phyloP scores from a whole-genome alignment of 2,888 invertebrate species.

The Zonitis immaculata region DNA sequence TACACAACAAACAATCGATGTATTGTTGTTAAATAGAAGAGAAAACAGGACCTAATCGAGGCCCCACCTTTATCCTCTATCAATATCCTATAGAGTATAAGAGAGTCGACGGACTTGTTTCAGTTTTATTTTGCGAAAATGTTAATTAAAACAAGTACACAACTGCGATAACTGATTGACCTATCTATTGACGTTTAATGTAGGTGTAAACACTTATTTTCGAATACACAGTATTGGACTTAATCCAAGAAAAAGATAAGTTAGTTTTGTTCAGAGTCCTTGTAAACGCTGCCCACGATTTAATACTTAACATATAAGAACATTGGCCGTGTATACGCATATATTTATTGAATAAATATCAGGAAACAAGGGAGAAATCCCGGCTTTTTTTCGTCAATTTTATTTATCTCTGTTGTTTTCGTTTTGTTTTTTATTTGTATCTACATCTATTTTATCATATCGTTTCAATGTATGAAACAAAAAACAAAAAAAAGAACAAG shows the following conservation, averaged over 20 bases:
- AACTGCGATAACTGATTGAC: slow-evolving; percentile 27
- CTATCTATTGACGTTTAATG: slow-evolving; percentile 22
- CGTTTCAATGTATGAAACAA: no score
- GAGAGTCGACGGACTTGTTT: slow-evolving; percentile 1
- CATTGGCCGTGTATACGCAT: slow-evolving; percentile 17
- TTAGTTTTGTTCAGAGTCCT: slow-evolving; percentile 8
- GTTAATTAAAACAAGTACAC: slow-evolving; percentile 27
- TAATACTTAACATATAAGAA: slow-evolving; percentile 3
- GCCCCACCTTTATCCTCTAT: background rate
- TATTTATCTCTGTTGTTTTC: no score
- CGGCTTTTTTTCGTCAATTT: no score
- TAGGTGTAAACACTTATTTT: slow-evolving; percentile 26
- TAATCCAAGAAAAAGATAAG: slow-evolving; percentile 21
- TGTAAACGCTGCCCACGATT: slow-evolving; percentile 16
- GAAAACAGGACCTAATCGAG: background rate
- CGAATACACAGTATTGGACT: slow-evolving; percentile 21
- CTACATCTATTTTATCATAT: no score
- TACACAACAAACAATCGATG: background rate
- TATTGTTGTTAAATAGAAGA: background rate
- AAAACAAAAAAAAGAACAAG: no score
- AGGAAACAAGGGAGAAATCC: slow-evolving; percentile 5
- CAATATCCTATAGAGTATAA: no score
- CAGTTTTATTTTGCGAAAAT: slow-evolving; percentile 15
- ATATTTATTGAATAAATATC: slow-evolving; percentile 18
- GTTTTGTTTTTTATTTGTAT: no score